Conservation (phyloP, 1,140 invertebrate species). For the Rhyzopertha dominica region DNA sequence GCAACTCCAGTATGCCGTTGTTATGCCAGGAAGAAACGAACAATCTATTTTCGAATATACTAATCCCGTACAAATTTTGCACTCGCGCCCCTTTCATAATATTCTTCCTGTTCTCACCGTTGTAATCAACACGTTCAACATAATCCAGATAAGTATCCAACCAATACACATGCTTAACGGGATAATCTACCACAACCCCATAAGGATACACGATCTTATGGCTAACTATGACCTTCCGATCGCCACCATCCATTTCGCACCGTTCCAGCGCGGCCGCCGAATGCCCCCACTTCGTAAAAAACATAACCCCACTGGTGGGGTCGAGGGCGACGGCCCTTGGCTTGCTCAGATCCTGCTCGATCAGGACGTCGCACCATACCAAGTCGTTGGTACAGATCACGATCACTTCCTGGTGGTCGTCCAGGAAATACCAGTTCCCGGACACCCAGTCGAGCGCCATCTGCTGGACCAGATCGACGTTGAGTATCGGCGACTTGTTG, state of each 20-base stretch:
- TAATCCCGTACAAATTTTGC: constrained; percentile 62
- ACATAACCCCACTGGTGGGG: constrained; percentile 70
- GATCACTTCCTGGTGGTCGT: constrained; percentile 65
- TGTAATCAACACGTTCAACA: constrained; percentile 66
- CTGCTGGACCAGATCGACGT: constrained; percentile 58
- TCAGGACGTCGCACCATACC: constrained; percentile 58
- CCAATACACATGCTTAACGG: constrained; percentile 72
- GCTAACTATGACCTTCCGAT: constrained; percentile 51
- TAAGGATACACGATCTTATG: constrained; percentile 69
- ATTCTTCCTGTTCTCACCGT: constrained; percentile 60
- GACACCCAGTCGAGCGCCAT: constrained; percentile 81
- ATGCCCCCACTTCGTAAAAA: constrained; percentile 71
- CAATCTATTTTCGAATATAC: constrained; percentile 64
- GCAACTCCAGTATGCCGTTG: constrained; percentile 54
- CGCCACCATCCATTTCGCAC: constrained; percentile 56
- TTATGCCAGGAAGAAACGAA: constrained; percentile 65
- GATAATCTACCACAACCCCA: constrained; percentile 65
- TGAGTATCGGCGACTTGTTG: constrained; percentile 52
- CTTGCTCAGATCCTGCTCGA: constrained; percentile 66
- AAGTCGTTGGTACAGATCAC: constrained; percentile 64
- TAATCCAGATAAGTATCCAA: constrained; percentile 71
- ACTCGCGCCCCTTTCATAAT: constrained; percentile 59
- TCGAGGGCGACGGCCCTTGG: constrained; percentile 77
- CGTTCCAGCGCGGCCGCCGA: constrained; percentile 58
- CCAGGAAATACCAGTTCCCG: constrained; percentile 80